These are phyloP conservation scores for Danionella cerebrum DNA, from an alignment of 2,113 vertebrate species.

Conservation along the genomic window DNA sequence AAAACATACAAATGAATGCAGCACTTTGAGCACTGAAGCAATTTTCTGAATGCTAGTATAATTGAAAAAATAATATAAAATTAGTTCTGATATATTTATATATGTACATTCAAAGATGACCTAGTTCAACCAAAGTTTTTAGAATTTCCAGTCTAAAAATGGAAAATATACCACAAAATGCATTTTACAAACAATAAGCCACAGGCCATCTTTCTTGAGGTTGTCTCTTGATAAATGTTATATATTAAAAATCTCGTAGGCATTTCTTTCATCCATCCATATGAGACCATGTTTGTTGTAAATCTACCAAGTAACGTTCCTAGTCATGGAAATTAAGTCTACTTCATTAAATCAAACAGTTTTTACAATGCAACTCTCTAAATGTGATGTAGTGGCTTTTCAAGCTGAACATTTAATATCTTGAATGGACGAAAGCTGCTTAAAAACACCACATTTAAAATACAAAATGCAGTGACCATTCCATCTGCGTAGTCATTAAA, in stretches of 20 bases:
- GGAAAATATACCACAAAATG: constrained; percentile 44
- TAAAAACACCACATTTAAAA: background rate
- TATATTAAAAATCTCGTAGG: constrained; percentile 36
- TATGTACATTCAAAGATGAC: constrained; percentile 46
- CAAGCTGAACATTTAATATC: background rate
- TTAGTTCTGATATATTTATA: constrained; percentile 15
- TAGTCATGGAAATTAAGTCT: background rate
- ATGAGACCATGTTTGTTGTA: background rate
- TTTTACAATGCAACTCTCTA: background rate
- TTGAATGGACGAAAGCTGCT: background rate
- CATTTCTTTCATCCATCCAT: background rate
- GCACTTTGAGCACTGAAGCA: background rate
- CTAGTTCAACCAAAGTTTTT: constrained; percentile 34
- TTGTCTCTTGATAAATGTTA: constrained; percentile 31
- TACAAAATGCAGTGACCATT: no score
- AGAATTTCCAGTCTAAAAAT: constrained; percentile 42
- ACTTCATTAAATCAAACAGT: background rate
- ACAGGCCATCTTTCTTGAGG: constrained; percentile 23
- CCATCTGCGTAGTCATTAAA: no score
- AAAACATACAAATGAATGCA: background rate
- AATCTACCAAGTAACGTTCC: background rate
- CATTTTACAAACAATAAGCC: constrained; percentile 49
- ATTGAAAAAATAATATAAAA: constrained; percentile 17
- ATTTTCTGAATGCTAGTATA: background rate
- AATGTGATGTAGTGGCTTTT: no score